A percentile compares a stretch with the other conserved stretches of the same genome.
phyloP scores from a whole-genome alignment of 2,113 vertebrate species.

The Calyptomena viridis region DNA sequence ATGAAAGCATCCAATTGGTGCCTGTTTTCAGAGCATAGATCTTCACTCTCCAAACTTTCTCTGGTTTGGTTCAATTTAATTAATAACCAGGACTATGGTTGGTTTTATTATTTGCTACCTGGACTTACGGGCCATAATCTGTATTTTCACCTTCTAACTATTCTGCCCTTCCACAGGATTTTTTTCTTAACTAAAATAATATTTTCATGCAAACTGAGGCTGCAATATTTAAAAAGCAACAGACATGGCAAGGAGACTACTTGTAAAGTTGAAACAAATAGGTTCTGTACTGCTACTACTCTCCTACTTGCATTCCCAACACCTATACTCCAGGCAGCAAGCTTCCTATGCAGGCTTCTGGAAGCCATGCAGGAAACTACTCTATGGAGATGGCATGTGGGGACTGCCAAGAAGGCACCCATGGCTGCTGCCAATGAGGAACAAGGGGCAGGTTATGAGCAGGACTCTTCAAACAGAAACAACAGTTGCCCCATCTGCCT shows the following conservation, averaged over 20 bases:
- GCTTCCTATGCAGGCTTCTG: neutral
- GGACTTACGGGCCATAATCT: neutral
- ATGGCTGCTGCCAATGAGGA: neutral
- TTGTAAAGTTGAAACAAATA: neutral
- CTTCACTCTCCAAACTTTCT: neutral
- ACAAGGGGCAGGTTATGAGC: neutral
- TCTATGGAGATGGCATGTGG: neutral
- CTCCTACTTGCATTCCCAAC: neutral
- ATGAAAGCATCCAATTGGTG: neutral
- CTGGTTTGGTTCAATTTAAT: neutral
- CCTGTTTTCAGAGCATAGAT: neutral
- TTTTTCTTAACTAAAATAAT: neutral
- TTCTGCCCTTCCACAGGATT: neutral
- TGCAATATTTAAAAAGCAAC: neutral
- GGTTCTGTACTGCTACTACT: neutral
- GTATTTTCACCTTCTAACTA: neutral
- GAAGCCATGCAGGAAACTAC: neutral
- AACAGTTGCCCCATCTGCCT: accelerated
- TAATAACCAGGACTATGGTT: neutral
- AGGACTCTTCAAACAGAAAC: neutral
- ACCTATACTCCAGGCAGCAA: neutral
- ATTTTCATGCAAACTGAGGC: neutral
- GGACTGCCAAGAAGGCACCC: neutral
- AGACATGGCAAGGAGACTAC: neutral
- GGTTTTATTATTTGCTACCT: neutral